Base-by-base conservation (phyloP, 2,113 vertebrate genomes). In the Scophthalmus maximus region DNA sequence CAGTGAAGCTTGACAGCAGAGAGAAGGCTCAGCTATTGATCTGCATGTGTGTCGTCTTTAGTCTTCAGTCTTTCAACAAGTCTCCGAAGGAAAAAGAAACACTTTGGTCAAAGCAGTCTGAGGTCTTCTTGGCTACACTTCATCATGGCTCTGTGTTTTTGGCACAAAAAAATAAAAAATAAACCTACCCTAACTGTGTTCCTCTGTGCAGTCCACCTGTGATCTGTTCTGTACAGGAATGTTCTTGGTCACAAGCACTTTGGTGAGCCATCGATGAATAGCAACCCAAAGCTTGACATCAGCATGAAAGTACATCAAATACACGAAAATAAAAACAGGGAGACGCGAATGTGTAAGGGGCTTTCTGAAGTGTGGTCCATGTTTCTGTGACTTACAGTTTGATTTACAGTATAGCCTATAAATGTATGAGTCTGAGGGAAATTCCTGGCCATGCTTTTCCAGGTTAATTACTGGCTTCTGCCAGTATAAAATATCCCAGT, bases 181-280 rank as follows among this genome's bases (percentile, higher is more conserved):
- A 26, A 36, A 10, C 17, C 4, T 6, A 36, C 0, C 47, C 20
- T 0, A 15, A 57, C 5, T n/a, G 42, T 46, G 8, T 57, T 38
- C 23, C 53, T 15, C 46, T 50, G 3, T 25, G 25, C 44, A 56
- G 40, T 20, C 51, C 36, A 25, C 20, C 14, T 23, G 32, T 34
- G 42, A 46, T 46, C 42, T n/a, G 34, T n/a, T 66, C 47, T 30
- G 18, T 8, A 68, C 29, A 63, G 57, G 47, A 14, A 67, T 69
- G 20, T 34, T 6, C 5, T 73, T 79, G 65, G 66, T 85, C 46
- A 42, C 17, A 47, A 68, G 66, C 55, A 74, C 55, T 68, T 87
- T 81, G 68, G 86, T 77, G 30, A 5, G 58, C 42, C 68, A 53
- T 40, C 11, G 22, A 55, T 73, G 25, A 65, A 34, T 25, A 65